Evolutionary conservation across 2,888 invertebrate species (phyloP), one percentile per base, ranked within the genome.

Genomic region (Apomyelois bistriatella): DNA sequence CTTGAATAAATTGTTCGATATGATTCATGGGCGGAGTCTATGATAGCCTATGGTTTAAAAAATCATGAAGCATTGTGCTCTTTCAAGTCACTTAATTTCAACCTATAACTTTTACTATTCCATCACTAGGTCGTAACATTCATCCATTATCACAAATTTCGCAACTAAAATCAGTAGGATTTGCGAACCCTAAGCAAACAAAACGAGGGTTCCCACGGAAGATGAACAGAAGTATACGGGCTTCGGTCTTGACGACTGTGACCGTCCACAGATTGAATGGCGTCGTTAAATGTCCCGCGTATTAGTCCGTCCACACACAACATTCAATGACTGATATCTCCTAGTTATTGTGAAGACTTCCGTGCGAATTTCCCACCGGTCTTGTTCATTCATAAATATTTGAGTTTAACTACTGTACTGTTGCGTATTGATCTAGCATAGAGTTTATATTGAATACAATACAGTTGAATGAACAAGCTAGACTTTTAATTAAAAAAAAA

Each of bases 291-390:
- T 15, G 32, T 15, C 4, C 15, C 46, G 46, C 32, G 32, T 13
- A 46, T 16, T 46, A 30, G 32, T 35, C 15, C 32, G 15, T 16
- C 46, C 32, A n/a, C 16, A 15, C 46, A 15, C 32, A 12, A 32
- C 32, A 32, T 32, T 35, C 46, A 16, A 32, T 32, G 12, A 28
- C 28, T 12, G 42, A 43, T 43, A 10, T 41, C 17, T n/a, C n/a
- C 32, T 8, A 30, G 32, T 32, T 7, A 8, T 32, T 7, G 8
- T 32, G 7, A 32, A 13, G 8, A 7, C 1, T 10, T 15, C 2
- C 30, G 46, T 46, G 46, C 32, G 16, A 46, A 35, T 16, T 46
- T 46, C 46, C 46, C 32, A 46, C 16, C 8, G 12, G 30, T 30
- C 12, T 1, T 30, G 9, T 8, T 12, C 16, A 16, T 30, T 46